Percentiles rank a stretch among this genome's conserved stretches.
phyloP scores from a whole-genome alignment of 2,113 vertebrate species.

The Machaerirhynchus nigripectus region DNA sequence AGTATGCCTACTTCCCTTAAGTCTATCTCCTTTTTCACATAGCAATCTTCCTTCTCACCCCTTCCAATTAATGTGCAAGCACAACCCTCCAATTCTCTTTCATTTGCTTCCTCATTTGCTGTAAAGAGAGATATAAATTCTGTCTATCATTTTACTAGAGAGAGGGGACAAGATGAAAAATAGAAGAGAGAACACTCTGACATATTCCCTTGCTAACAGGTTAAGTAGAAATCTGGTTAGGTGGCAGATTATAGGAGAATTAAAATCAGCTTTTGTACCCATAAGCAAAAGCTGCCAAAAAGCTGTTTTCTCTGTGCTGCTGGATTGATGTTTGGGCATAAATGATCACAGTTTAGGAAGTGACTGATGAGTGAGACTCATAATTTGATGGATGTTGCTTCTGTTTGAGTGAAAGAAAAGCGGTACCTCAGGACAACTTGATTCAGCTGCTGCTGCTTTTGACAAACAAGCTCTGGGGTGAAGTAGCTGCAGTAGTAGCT shows the following conservation, averaged over 20 bases:
- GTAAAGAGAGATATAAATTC: background rate
- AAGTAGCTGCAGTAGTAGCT: background rate
- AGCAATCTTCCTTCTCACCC: background rate
- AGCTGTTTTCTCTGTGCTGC: background rate
- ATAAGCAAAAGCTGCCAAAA: background rate
- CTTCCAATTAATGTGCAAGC: background rate
- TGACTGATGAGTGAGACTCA: background rate
- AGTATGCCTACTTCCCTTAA: background rate
- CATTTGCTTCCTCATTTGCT: background rate
- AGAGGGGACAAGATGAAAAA: background rate
- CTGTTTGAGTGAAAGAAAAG: background rate
- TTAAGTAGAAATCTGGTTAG: background rate
- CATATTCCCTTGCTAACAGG: background rate
- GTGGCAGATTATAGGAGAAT: background rate
- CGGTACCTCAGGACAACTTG: background rate
- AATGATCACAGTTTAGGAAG: background rate
- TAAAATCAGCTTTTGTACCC: background rate
- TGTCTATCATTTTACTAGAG: background rate
- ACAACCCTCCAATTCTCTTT: background rate
- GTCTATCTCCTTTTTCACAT: background rate
- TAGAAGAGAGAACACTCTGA: background rate
- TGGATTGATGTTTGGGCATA: background rate
- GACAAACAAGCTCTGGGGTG: fast-evolving
- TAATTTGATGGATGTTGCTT: background rate
- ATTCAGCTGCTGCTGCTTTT: background rate